Percentiles rank a stretch among this genome's conserved stretches.
These are phyloP conservation scores for Tachycineta bicolor DNA, from an alignment of 2,113 vertebrate genomes.

Conservation along the genomic window DNA sequence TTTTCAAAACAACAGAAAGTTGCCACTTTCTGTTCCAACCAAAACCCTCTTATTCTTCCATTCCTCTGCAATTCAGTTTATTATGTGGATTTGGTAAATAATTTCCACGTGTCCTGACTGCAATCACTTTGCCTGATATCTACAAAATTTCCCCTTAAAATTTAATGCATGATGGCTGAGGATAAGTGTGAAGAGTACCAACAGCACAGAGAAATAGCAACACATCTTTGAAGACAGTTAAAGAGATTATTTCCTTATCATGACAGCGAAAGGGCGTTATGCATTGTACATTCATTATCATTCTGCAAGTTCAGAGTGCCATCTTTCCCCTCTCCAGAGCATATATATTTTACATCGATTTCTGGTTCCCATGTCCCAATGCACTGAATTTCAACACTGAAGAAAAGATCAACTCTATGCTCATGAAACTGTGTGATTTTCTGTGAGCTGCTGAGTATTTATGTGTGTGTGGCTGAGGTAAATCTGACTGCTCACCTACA, in stretches of 20 bases:
- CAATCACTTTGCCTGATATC: neutral
- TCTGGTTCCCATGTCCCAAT: neutral
- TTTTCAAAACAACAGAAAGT: neutral
- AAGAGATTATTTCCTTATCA: slow-evolving; percentile 23
- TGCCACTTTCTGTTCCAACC: neutral
- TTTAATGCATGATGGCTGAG: neutral
- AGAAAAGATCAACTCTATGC: neutral
- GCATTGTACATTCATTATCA: neutral
- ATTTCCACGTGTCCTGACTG: neutral
- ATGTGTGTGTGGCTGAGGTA: neutral
- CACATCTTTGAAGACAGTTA: neutral
- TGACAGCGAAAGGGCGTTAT: neutral
- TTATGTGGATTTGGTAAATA: neutral
- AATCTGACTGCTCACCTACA: neutral
- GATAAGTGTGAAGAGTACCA: neutral
- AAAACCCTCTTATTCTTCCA: neutral
- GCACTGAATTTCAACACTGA: neutral
- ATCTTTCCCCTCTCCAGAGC: neutral
- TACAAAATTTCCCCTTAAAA: neutral
- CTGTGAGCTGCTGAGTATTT: neutral
- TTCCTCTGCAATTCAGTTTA: neutral
- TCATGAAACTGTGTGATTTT: neutral
- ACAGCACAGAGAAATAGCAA: neutral
- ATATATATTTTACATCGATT: neutral
- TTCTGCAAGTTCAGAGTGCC: neutral